Conservation (phyloP, 2,113 vertebrate species). For the Corapipo altera region DNA sequence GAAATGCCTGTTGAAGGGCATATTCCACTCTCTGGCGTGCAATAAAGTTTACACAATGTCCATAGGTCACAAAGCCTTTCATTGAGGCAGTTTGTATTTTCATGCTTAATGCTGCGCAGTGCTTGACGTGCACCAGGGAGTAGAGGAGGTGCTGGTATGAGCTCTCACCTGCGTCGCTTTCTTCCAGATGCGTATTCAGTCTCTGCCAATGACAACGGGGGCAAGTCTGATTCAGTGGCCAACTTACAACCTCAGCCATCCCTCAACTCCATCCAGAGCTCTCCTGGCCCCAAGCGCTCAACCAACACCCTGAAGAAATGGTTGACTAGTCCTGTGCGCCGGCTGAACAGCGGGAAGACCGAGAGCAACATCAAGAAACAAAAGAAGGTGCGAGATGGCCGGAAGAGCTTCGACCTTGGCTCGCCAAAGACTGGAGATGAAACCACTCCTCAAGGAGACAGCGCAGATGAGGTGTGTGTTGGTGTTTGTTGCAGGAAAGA, state of each 20-base stretch:
- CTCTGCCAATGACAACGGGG: constrained; percentile 83
- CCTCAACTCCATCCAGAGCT: constrained; percentile 91
- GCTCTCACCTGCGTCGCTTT: neutral
- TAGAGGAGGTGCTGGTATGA: neutral
- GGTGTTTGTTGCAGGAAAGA: neutral
- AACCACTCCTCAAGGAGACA: constrained; percentile 85
- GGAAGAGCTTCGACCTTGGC: constrained; percentile 89
- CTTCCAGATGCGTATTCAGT: constrained; percentile 84
- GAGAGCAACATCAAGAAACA: constrained; percentile 93
- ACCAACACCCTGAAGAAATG: constrained; percentile 98
- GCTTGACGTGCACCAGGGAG: neutral
- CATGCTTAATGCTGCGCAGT: neutral
- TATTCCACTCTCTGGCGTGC: neutral
- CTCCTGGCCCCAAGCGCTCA: constrained; percentile 91
- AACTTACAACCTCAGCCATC: constrained; percentile 91
- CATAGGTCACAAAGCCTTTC: neutral
- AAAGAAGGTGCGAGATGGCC: constrained; percentile 87
- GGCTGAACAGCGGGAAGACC: constrained; percentile 92
- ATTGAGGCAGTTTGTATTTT: neutral
- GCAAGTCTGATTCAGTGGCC: constrained; percentile 91
- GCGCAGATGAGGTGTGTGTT: constrained; percentile 84
- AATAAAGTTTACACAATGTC: neutral
- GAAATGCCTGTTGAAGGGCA: neutral
- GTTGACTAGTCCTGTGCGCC: constrained; percentile 92
- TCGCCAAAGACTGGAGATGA: constrained; percentile 84